A percentile compares a stretch with the other conserved stretches of the same genome.
Evolutionary conservation across 2,797 vertebrate species (phyloP).

Genomic region (Acanthopagrus latus): DNA sequence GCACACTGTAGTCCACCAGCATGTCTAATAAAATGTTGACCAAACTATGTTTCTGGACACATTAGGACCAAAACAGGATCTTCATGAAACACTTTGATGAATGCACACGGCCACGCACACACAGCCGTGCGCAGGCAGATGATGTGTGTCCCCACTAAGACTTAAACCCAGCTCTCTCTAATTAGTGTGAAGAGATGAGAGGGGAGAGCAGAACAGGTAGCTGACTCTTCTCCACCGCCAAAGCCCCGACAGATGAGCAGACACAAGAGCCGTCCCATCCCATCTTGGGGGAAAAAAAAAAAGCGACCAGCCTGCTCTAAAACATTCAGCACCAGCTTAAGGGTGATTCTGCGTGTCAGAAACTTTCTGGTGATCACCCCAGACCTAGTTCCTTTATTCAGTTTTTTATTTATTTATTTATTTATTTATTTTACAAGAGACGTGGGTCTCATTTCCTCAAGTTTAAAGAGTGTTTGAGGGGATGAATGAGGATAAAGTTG

Average conservation of each 20-base stretch:
- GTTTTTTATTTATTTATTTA: slow-evolving; percentile 25
- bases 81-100: slow-evolving; percentile 55
- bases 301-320: slow-evolving; percentile 62
- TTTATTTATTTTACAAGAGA: slow-evolving; percentile 29
- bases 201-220: slow-evolving; percentile 71
- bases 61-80: slow-evolving; percentile 43
- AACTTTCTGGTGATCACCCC: slow-evolving; percentile 77
- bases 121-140: slow-evolving; percentile 38
- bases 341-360: slow-evolving; percentile 76
- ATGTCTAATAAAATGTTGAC: slow-evolving; percentile 48
- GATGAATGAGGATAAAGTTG: slow-evolving; percentile 74
- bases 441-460: slow-evolving; percentile 69
- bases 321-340: slow-evolving; percentile 80
- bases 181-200: slow-evolving; percentile 81
- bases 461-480: slow-evolving; percentile 76
- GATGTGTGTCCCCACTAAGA: slow-evolving; percentile 63
- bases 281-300: slow-evolving; percentile 38
- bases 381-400: slow-evolving; percentile 49
- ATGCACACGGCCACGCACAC: slow-evolving; percentile 19
- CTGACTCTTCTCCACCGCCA: slow-evolving; percentile 62
- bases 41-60: slow-evolving; percentile 54
- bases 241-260: slow-evolving; percentile 74
- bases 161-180: slow-evolving; percentile 70
- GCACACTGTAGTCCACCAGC: slow-evolving; percentile 25
- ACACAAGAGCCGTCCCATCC: slow-evolving; percentile 71